Evolutionary conservation across 2,888 invertebrate species (phyloP), one percentile per base, ranked within the genome.

Genomic region (Parnassius glacialis): DNA sequence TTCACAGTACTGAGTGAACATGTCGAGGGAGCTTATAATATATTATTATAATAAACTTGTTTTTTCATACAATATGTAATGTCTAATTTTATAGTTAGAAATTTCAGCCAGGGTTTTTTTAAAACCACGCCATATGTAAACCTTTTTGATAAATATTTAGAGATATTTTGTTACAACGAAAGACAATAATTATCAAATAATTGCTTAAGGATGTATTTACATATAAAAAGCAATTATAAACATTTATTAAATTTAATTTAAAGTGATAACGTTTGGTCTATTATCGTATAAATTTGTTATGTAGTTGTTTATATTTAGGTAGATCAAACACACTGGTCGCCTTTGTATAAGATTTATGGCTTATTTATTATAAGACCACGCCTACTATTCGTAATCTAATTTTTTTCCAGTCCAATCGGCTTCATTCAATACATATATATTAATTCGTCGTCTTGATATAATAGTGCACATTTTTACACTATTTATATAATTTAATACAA

Each of bases 271-370:
- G 13, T 16, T 50, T n/a, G 41, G 47, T 48, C 10, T 48, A 57
- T 52, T 52, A 48, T 54, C 25, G 53, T 34, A 58, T 45, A 44
- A 50, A 57, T 53, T 62, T 48, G 50, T 54, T 57, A 62, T 57
- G 53, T 53, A 57, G 52, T 53, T 56, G 45, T 57, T 59, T 48
- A 63, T 63, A 63, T 59, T 59, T 59, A 63, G 62, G 52, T 59
- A 62, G 59, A 59, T 55, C 59, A 59, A 59, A 55, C 50, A 45
- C 52, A 52, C 59, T 63, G 52, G 51, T 59, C 52, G 59, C 58
- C 59, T 63, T 54, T 63, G 59, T 55, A 63, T 63, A 63, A 63
- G 63, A 63, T 63, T 59, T 55, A 63, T 59, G 58, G 63, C 63
- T 55, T 59, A 63, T 63, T 63, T 63, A 63, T 63, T 59, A 63